phyloP scores from a whole-genome alignment of 2,797 vertebrate genomes.

The Manis crassicaudata region DNA sequence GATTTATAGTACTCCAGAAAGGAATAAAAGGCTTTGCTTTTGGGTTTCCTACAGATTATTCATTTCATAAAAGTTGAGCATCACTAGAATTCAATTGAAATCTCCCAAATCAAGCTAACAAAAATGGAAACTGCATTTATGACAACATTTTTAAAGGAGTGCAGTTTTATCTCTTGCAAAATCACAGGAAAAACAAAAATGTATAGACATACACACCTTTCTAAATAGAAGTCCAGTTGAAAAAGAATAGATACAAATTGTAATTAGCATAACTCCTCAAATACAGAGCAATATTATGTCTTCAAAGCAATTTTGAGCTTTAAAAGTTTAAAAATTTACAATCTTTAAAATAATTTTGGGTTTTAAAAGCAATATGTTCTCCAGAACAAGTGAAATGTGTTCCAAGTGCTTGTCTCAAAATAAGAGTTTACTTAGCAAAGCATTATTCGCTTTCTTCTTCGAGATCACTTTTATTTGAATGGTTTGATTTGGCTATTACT shows the following conservation, averaged over 20 bases:
- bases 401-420: neutral
- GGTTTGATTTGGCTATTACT: neutral
- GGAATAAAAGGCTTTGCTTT: neutral
- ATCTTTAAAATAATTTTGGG: neutral
- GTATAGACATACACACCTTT: neutral
- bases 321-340: neutral
- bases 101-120: neutral
- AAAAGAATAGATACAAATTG: neutral
- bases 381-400: neutral
- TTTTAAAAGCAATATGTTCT: slow-evolving; percentile 29
- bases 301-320: neutral
- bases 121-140: neutral
- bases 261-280: slow-evolving; percentile 33
- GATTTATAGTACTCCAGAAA: neutral
- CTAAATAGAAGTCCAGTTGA: neutral
- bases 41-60: neutral
- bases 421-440: neutral
- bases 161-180: neutral
- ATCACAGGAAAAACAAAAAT: neutral
- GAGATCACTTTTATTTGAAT: neutral
- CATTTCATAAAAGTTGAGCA: neutral
- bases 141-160: neutral
- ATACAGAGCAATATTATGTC: neutral
- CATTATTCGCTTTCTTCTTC: neutral
- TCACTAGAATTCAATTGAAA: neutral